These are phyloP conservation scores for Prorops nasuta DNA, from an alignment of 1,140 invertebrate genomes.

Conservation along the genomic window DNA sequence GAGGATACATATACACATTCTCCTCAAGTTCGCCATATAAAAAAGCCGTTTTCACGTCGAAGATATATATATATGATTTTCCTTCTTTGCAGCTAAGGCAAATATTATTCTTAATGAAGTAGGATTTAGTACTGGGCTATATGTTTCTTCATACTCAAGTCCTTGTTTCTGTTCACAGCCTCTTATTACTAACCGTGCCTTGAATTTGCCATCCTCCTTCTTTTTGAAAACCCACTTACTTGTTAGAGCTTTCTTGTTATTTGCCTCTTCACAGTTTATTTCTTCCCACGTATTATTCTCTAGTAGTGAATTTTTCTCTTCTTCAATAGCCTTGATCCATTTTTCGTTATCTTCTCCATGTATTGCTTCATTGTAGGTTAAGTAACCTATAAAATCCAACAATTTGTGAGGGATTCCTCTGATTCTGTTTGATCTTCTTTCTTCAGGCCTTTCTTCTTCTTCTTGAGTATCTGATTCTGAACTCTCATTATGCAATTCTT, in stretches of 20 bases:
- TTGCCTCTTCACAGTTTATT: not conserved
- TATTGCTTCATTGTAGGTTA: conserved; percentile 15
- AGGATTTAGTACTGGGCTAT: conserved; percentile 23
- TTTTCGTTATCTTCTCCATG: conserved; percentile 7
- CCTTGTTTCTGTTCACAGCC: conserved; percentile 27
- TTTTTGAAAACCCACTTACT: conserved; percentile 6
- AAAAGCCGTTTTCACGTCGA: conserved; percentile 30
- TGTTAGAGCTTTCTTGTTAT: not conserved
- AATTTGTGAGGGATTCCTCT: not conserved
- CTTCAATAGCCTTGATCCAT: conserved; percentile 17
- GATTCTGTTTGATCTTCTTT: not conserved
- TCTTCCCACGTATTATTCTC: conserved; percentile 4
- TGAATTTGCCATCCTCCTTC: conserved; percentile 3
- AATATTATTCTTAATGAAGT: conserved; percentile 30
- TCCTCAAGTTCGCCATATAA: conserved; percentile 23
- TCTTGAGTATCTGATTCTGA: too few species aligned
- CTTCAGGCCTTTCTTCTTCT: not conserved
- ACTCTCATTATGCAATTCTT: too few species aligned
- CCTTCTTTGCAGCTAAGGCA: conserved; percentile 17
- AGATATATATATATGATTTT: conserved; percentile 20
- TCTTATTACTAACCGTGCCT: not conserved
- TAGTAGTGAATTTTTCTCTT: not conserved
- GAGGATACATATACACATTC: conserved; percentile 27
- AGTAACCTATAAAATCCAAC: conserved; percentile 5
- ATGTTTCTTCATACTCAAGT: conserved; percentile 33